Conservation (phyloP, 2,888 invertebrate species). For the Drosophila mimetica region DNA sequence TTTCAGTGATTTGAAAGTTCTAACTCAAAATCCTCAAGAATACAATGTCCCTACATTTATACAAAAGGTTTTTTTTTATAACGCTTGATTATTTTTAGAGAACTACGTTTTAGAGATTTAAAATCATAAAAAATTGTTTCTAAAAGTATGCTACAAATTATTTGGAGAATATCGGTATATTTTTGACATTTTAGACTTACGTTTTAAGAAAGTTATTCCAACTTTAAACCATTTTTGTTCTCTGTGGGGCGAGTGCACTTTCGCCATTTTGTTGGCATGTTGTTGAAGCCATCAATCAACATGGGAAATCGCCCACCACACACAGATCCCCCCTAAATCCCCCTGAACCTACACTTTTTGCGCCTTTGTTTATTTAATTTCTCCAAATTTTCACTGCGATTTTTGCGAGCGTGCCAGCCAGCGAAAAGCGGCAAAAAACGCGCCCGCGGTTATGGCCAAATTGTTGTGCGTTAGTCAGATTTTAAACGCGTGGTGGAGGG, state of each 20-base stretch:
- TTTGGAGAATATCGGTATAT: too few species aligned
- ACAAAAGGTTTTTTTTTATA: too few species aligned
- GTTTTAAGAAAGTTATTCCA: background rate
- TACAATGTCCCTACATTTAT: too few species aligned
- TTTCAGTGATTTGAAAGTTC: too few species aligned
- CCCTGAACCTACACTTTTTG: slow-evolving; percentile 19
- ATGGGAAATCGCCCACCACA: slow-evolving; percentile 17
- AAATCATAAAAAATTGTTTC: too few species aligned
- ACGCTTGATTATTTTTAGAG: too few species aligned
- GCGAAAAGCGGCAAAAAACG: slow-evolving; percentile 56
- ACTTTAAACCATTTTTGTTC: background rate
- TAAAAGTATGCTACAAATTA: too few species aligned
- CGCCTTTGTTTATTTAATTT: slow-evolving; percentile 79
- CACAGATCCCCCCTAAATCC: background rate
- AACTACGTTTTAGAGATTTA: too few species aligned
- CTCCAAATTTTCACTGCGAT: slow-evolving; percentile 67
- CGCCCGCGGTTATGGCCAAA: slow-evolving; percentile 71
- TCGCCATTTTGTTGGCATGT: slow-evolving; percentile 67
- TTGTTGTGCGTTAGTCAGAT: slow-evolving; percentile 78
- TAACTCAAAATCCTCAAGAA: too few species aligned
- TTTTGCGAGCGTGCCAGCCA: slow-evolving; percentile 53
- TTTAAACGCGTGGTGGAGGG: slow-evolving; percentile 56
- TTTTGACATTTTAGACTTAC: background rate
- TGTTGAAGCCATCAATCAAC: slow-evolving; percentile 40
- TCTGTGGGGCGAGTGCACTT: slow-evolving; percentile 11